Conservation (phyloP, 2,113 vertebrate species). For the Petrocephalus zakoni region DNA sequence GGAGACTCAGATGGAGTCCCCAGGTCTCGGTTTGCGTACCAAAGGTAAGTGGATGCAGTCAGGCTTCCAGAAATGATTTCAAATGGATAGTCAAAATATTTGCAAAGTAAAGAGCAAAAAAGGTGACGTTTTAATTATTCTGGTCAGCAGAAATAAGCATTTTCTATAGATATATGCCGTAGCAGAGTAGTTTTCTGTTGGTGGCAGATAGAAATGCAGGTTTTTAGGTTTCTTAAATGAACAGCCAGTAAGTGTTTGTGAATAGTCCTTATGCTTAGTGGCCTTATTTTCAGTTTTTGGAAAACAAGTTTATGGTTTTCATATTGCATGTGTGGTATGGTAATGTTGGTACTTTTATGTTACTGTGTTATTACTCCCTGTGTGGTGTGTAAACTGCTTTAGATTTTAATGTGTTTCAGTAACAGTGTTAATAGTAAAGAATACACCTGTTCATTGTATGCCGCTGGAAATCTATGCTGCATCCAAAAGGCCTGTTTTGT, state of each 20-base stretch:
- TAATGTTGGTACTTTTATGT: background rate
- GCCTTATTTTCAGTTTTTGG: background rate
- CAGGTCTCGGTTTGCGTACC: background rate
- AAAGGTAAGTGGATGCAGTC: background rate
- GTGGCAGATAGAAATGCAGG: background rate
- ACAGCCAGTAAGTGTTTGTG: background rate
- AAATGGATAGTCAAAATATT: background rate
- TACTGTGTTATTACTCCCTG: background rate
- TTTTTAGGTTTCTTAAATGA: background rate
- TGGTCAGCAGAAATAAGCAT: background rate
- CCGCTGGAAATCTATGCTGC: background rate
- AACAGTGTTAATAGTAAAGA: background rate
- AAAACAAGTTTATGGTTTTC: background rate
- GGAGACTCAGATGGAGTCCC: background rate
- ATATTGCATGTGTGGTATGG: background rate
- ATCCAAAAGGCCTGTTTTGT: background rate
- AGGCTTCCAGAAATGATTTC: background rate
- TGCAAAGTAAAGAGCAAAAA: background rate
- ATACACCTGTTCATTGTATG: background rate
- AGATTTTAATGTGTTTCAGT: background rate
- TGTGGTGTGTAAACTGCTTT: background rate
- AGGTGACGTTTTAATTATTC: background rate
- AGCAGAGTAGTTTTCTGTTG: background rate
- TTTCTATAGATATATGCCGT: background rate
- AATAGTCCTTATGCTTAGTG: background rate